These are phyloP conservation scores for Octodonta nipae DNA, from an alignment of 2,888 invertebrate genomes.

Conservation along the genomic window DNA sequence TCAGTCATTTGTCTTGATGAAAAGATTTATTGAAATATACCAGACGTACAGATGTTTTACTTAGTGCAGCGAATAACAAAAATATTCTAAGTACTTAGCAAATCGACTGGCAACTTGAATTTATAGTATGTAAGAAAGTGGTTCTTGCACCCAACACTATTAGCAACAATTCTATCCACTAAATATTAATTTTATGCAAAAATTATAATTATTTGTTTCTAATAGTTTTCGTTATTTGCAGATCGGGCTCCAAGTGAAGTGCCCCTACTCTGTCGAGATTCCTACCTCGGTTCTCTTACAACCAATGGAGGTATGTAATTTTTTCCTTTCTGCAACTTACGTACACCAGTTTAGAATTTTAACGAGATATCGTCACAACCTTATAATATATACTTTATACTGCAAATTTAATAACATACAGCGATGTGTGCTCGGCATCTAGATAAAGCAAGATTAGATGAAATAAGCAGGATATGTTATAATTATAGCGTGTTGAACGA, in stretches of 20 bases:
- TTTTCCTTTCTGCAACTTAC: conserved; percentile 7
- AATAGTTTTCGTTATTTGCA: conserved; percentile 36
- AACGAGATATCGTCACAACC: conserved; percentile 9
- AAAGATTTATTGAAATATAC: neutral
- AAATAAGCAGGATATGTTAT: too few relatives aligned
- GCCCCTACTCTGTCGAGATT: conserved; percentile 45
- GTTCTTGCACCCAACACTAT: too few relatives aligned
- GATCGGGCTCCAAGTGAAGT: conserved; percentile 59
- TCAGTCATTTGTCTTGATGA: neutral
- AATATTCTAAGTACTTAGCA: conserved; percentile 5
- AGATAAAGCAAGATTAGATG: too few relatives aligned
- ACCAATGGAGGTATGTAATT: conserved; percentile 63
- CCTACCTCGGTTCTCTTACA: conserved; percentile 59
- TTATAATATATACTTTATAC: too few relatives aligned
- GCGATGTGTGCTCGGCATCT: too few relatives aligned
- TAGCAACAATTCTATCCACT: too few relatives aligned
- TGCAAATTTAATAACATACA: too few relatives aligned
- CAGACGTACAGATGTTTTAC: neutral
- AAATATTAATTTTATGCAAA: too few relatives aligned
- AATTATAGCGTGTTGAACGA: too few relatives aligned
- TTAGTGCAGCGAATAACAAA: neutral
- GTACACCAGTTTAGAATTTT: conserved; percentile 10
- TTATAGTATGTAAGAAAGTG: too few relatives aligned
- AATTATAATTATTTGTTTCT: neutral
- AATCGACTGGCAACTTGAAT: too few relatives aligned